A percentile compares a stretch with the other conserved stretches of the same genome.
Evolutionary conservation across 1,140 invertebrate species (phyloP).

Genomic region (Micrasema longulum): DNA sequence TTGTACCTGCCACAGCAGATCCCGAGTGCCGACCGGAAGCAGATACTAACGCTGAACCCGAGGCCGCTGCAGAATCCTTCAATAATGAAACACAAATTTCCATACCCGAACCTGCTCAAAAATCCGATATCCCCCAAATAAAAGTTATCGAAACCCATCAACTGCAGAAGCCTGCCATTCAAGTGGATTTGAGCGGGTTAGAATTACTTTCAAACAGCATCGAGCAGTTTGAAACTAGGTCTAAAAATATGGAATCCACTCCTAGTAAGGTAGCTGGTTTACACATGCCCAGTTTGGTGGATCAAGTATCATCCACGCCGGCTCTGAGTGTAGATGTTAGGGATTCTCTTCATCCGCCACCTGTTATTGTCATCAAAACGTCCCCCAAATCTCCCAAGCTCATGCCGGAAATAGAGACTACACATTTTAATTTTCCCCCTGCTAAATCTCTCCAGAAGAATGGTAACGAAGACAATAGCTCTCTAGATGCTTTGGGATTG

Average conservation of each 20-base stretch:
- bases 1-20: neutral
- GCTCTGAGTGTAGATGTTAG: constrained; percentile 40
- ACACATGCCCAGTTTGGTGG: constrained; percentile 43
- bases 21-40: too few relatives aligned
- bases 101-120: constrained; percentile 9
- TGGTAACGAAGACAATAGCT: constrained; percentile 45
- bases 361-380: constrained; percentile 60
- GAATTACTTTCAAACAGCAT: constrained; percentile 87
- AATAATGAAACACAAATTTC: neutral
- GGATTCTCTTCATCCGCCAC: constrained; percentile 48
- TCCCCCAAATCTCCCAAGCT: constrained; percentile 63
- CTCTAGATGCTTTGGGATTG: constrained; percentile 80
- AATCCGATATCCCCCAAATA: constrained; percentile 15
- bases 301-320: constrained; percentile 29
- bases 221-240: constrained; percentile 74
- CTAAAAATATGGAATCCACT: constrained; percentile 49
- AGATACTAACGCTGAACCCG: neutral
- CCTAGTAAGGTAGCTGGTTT: constrained; percentile 38
- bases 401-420: constrained; percentile 56
- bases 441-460: constrained; percentile 52
- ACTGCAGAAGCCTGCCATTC: constrained; percentile 38
- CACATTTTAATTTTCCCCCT: constrained; percentile 62
- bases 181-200: constrained; percentile 80
- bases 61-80: neutral
- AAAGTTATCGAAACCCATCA: constrained; percentile 23